phyloP scores from a whole-genome alignment of 2,888 invertebrate genomes.

The Coelinius sp. region DNA sequence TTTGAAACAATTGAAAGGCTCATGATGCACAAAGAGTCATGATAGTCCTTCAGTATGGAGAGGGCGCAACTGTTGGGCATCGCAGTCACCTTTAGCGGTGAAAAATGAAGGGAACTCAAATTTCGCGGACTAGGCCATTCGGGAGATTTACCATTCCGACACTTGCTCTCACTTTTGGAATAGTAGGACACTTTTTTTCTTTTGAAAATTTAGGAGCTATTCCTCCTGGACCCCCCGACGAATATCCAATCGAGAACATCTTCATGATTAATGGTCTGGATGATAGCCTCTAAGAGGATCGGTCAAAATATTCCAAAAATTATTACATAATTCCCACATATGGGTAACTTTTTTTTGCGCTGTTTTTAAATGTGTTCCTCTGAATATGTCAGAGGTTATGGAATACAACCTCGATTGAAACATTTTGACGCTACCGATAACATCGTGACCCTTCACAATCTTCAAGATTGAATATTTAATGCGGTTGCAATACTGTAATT shows the following conservation, averaged over 20 bases:
- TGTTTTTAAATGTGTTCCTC: neutral
- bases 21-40: neutral
- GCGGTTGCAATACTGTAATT: neutral
- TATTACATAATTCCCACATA: neutral
- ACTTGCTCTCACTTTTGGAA: neutral
- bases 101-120: no score
- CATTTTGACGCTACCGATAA: neutral
- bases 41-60: neutral
- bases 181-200: no score
- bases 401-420: neutral
- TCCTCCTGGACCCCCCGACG: no score
- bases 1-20: slow-evolving; percentile 2
- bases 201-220: no score
- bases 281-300: no score
- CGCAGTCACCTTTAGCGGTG: neutral
- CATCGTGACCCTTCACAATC: neutral
- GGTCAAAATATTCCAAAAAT: no score
- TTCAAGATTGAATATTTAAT: neutral
- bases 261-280: no score
- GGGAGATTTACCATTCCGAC: neutral
- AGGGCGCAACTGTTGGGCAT: slow-evolving; percentile 23
- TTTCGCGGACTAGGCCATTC: neutral
- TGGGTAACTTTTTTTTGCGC: no score
- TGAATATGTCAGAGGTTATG: neutral
- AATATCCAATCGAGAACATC: no score